These are phyloP conservation scores for Eurystomus gularis DNA, from an alignment of 2,113 vertebrate species.

Conservation along the genomic window DNA sequence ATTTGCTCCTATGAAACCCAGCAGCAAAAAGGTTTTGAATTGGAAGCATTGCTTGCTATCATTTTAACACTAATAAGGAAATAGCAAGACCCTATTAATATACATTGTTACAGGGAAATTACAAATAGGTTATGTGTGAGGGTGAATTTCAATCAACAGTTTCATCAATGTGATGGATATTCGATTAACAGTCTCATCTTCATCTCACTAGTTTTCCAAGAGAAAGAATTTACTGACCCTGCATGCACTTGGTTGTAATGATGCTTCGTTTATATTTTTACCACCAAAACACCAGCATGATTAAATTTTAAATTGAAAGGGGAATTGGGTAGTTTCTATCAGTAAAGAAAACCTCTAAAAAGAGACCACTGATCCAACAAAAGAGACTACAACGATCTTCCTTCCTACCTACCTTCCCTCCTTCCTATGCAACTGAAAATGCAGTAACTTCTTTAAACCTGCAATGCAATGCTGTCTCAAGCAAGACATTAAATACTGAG, in stretches of 20 bases:
- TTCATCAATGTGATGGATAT: constrained; percentile 64
- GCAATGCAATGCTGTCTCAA: not conserved
- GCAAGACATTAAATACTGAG: not conserved
- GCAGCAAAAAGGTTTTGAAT: not conserved
- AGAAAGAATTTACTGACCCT: constrained; percentile 25
- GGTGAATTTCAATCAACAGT: constrained; percentile 67
- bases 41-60: not conserved
- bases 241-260: constrained; percentile 26
- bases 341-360: not conserved
- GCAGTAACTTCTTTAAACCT: not conserved
- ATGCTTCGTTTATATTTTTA: constrained; percentile 31
- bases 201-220: constrained; percentile 28
- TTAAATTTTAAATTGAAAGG: constrained; percentile 28
- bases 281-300: not conserved
- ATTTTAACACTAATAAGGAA: constrained; percentile 9
- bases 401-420: too few relatives aligned
- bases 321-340: not conserved
- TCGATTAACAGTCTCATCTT: constrained; percentile 42
- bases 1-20: not conserved
- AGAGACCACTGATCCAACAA: not conserved
- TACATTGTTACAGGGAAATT: constrained; percentile 20
- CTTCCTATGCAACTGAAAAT: not conserved
- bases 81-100: constrained; percentile 29
- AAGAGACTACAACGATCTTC: not conserved
- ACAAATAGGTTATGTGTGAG: not conserved